Evolutionary conservation across 2,797 vertebrate genomes (phyloP).

Genomic region (Geotrypetes seraphini): DNA sequence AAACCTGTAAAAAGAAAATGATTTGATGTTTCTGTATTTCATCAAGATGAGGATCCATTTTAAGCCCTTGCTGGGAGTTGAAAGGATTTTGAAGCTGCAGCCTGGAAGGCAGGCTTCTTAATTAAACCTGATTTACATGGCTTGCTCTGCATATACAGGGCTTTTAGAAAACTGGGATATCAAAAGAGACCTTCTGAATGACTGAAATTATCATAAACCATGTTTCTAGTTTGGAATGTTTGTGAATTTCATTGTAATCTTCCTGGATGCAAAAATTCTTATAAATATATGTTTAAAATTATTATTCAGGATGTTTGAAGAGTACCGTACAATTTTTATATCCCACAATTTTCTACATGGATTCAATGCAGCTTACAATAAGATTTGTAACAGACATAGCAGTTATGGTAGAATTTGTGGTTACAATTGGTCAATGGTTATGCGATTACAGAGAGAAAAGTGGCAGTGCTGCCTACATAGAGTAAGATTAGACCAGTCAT

Average conservation of each 20-base stretch:
- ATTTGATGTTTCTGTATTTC: constrained; percentile 5
- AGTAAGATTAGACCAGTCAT: no score
- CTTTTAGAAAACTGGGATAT: background rate
- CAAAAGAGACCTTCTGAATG: background rate
- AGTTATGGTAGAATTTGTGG: no score
- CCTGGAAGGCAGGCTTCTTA: background rate
- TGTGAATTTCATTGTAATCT: background rate
- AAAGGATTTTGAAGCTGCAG: background rate
- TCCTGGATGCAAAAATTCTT: no score
- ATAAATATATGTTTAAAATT: no score
- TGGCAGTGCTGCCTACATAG: no score
- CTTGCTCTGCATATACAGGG: background rate
- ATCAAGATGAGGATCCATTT: background rate
- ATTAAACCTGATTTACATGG: background rate
- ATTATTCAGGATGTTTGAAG: no score
- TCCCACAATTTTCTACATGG: no score
- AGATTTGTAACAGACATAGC: no score
- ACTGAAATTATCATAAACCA: background rate
- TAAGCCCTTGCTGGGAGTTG: background rate
- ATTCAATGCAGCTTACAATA: no score
- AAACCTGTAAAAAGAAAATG: constrained; percentile 1
- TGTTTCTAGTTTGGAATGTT: background rate
- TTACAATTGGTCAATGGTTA: no score
- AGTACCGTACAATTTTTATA: no score
- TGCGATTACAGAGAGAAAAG: no score